Conservation (phyloP, 2,113 vertebrate genomes). For the Urocitellus parryii region DNA sequence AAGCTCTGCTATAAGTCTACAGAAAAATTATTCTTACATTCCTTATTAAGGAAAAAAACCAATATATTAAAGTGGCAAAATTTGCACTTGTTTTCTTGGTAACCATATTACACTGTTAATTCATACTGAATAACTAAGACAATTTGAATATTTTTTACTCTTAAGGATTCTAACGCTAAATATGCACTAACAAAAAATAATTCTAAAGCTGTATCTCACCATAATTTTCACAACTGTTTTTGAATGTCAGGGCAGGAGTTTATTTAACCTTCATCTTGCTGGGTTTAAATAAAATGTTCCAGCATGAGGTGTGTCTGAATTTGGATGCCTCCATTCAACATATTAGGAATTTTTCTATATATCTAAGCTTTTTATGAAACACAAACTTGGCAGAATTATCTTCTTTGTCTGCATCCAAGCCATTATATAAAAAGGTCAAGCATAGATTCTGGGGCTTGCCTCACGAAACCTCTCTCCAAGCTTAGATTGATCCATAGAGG, state of each 20-base stretch:
- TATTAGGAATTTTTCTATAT: constrained; percentile 11
- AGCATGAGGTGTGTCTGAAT: not conserved
- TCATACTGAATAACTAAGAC: not conserved
- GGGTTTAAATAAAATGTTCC: not conserved
- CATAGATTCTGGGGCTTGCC: not conserved
- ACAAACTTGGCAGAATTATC: not conserved
- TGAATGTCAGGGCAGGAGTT: not conserved
- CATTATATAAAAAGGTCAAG: not conserved
- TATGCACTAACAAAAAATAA: not conserved
- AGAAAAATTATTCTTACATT: not conserved
- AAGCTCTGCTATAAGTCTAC: not conserved
- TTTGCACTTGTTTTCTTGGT: not conserved
- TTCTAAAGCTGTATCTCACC: not conserved
- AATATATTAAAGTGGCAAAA: constrained; percentile 30
- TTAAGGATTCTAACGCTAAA: not conserved
- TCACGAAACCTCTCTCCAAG: not conserved
- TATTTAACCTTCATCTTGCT: not conserved
- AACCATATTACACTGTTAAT: not conserved
- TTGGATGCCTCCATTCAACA: not conserved
- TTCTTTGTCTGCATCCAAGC: not conserved
- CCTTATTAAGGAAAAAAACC: not conserved
- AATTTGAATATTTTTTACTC: not conserved
- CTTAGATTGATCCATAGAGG: not conserved
- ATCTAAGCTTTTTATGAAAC: constrained; percentile 20
- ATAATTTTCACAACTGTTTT: not conserved